Evolutionary conservation across 2,888 invertebrate species (phyloP).

Genomic region (Napeogenes inachia): DNA sequence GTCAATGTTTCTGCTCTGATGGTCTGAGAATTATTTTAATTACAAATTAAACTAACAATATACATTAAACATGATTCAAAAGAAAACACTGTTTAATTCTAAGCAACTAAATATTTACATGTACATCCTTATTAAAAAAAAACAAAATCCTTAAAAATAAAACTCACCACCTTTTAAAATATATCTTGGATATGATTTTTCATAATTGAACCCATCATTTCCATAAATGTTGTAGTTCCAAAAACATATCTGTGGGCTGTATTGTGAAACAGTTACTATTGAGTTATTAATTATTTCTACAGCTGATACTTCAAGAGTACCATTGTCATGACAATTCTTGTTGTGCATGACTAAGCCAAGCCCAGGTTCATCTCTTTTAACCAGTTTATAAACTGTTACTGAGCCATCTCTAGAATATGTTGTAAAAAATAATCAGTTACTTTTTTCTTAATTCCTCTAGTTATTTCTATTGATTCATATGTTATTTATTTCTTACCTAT

Average conservation of each 20-base stretch:
- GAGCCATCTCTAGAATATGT: constrained; percentile 60
- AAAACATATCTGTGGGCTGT: constrained; percentile 42
- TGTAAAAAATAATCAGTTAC: constrained; percentile 4
- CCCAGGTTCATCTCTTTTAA: constrained; percentile 30
- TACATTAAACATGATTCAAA: constrained; percentile 1
- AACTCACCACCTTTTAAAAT: constrained; percentile 23
- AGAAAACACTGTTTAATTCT: background rate
- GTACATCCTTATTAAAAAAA: too few relatives aligned
- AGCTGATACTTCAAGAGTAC: constrained; percentile 56
- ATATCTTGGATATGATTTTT: constrained; percentile 6
- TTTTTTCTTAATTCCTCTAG: constrained; percentile 4
- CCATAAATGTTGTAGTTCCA: constrained; percentile 33
- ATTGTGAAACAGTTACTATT: constrained; percentile 45
- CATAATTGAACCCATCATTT: constrained; percentile 16
- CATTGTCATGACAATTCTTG: constrained; percentile 53
- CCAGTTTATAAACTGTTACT: constrained; percentile 44
- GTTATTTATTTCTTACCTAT: constrained; percentile 48
- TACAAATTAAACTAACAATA: background rate
- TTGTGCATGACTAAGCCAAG: constrained; percentile 50
- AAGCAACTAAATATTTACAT: too few relatives aligned
- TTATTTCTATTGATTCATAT: background rate
- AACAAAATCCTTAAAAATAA: too few relatives aligned
- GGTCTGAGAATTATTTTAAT: background rate
- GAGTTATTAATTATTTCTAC: constrained; percentile 49
- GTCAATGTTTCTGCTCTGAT: constrained; percentile 32